These are phyloP conservation scores for Hiodon alosoides DNA, from an alignment of 2,113 vertebrate genomes.

Conservation along the genomic window DNA sequence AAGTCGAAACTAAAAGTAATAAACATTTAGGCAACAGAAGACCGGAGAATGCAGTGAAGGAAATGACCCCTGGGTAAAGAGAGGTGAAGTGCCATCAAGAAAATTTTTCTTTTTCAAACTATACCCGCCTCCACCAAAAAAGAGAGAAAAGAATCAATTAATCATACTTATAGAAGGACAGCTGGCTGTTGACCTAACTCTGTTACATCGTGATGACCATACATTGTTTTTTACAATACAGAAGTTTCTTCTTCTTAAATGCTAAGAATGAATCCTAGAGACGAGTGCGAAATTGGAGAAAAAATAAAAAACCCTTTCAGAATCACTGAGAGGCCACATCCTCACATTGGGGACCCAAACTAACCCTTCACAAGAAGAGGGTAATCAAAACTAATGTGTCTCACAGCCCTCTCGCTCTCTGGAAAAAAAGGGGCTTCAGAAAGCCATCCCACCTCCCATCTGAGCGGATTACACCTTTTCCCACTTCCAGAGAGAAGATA, in stretches of 20 bases:
- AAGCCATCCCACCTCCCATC: constrained; percentile 2
- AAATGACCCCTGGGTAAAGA: too few relatives aligned
- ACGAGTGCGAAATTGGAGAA: constrained; percentile 5
- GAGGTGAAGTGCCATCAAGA: neutral
- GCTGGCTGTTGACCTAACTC: too few relatives aligned
- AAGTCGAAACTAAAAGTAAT: constrained; percentile 43
- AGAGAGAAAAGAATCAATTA: too few relatives aligned
- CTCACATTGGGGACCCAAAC: constrained; percentile 15
- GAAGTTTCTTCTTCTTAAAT: neutral
- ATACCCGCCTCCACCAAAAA: too few relatives aligned
- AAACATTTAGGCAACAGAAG: constrained; percentile 21
- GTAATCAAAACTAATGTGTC: constrained; percentile 12
- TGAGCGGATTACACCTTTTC: neutral
- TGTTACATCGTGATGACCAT: too few relatives aligned
- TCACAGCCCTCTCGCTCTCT: neutral
- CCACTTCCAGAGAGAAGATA: neutral
- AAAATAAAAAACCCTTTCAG: constrained; percentile 17
- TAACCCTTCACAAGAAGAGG: neutral
- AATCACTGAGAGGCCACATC: constrained; percentile 1
- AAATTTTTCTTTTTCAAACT: too few relatives aligned
- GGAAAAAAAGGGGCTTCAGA: neutral
- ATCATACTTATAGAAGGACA: too few relatives aligned
- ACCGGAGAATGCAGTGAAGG: constrained; percentile 1
- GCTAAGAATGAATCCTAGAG: constrained; percentile 5
- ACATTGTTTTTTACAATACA: too few relatives aligned